Base-by-base conservation (phyloP, 2,113 vertebrate species). In the Corythornis vintsioides region DNA sequence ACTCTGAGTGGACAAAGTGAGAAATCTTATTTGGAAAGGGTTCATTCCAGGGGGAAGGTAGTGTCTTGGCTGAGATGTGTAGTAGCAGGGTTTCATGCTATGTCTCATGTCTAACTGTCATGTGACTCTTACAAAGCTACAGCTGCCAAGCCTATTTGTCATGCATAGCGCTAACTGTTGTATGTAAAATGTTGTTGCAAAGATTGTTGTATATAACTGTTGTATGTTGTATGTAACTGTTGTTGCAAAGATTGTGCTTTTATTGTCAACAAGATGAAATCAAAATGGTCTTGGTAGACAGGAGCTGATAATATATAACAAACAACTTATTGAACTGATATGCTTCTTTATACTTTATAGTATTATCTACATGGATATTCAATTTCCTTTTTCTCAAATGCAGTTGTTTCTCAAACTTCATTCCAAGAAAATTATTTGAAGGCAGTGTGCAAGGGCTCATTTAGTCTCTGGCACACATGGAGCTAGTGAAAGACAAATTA, bases 381-480 rank as follows among this genome's bases (percentile, higher is more conserved):
- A 25, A 5, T 26, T 73, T 65, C 64, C 12, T 81, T 35, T 66
- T 45, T 61, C 13, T 47, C 21, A 80, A 25, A 78, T 45, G 6
- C 11, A 40, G 26, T 31, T 52, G 2, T 19, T 69, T 63, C 33
- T 75, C 20, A 45, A 63, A 43, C 5, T 71, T 67, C 19, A 25
- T 18, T 83, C 20, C 26, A 45, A 14, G 9, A 42, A 4, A 71
- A 15, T 55, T 87, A 5, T 45, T 88, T 61, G 64, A 64, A 47
- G 15, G 18, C 7, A 53, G 2, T 28, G 10, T 66, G 31, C 59
- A 60, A 73, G 43, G 13, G 25, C 6, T 59, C 29, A 53, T 2
- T 12, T 57, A 17, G 2, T 2, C 0, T 19, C 3, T 22, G 42
- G 12, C n/a, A n/a, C 13, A 52, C 5, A 4, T 78, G 52, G 15